Percentiles rank a stretch among this genome's conserved stretches.
Evolutionary conservation across 2,888 invertebrate species (phyloP).

Genomic region (Caenorhabditis sp.): DNA sequence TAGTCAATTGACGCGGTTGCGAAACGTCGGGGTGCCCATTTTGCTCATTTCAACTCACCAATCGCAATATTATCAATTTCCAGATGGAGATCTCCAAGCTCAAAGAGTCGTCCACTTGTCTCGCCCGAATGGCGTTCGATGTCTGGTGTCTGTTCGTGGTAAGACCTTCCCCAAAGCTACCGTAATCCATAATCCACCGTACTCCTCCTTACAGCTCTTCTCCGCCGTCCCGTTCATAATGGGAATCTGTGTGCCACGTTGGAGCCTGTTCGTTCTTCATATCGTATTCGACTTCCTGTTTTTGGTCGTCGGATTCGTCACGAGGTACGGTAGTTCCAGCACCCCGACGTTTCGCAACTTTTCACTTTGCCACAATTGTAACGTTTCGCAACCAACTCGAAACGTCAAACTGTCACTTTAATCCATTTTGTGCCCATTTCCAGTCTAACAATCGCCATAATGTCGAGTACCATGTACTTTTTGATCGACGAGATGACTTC

Average conservation of each 20-base stretch:
- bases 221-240: conserved; percentile 62
- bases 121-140: conserved; percentile 67
- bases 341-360: too few species aligned
- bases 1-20: too few species aligned
- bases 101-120: conserved; percentile 63
- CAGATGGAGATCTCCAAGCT: conserved; percentile 65
- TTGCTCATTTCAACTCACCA: too few species aligned
- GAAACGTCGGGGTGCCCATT: too few species aligned
- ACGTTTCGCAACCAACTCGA: too few species aligned
- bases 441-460: conserved; percentile 64
- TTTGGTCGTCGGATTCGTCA: conserved; percentile 66
- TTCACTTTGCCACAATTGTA: too few species aligned
- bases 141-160: conserved; percentile 68
- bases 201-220: conserved; percentile 57
- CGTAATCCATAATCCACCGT: neutral
- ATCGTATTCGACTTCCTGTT: conserved; percentile 68
- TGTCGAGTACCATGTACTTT: conserved; percentile 70
- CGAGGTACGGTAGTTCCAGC: conserved; percentile 37
- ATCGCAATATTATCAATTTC: neutral
- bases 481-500: conserved; percentile 68
- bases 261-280: conserved; percentile 67
- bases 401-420: neutral
- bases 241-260: conserved; percentile 61
- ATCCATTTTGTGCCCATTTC: neutral
- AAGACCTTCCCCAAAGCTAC: neutral